Conservation (phyloP, 2,888 invertebrate species). For the Parthenolecanium corni region DNA sequence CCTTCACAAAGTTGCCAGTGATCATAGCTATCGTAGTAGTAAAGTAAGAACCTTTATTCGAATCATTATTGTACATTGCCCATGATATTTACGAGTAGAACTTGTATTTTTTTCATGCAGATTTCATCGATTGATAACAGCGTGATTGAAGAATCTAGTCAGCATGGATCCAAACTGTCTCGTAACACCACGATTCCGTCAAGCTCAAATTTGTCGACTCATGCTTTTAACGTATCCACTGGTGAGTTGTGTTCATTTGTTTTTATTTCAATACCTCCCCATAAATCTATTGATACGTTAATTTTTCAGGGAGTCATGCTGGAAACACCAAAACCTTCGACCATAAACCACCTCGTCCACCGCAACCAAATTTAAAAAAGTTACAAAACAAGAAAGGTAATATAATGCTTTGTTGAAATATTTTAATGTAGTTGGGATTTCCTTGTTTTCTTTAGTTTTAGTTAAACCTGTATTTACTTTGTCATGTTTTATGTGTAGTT, state of each 20-base stretch:
- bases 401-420: background rate
- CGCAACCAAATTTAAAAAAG: conserved; percentile 31
- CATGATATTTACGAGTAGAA: no score
- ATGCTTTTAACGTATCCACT: conserved; percentile 9
- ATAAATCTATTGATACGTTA: background rate
- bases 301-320: conserved; percentile 23
- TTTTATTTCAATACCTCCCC: background rate
- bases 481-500: background rate
- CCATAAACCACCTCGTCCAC: conserved; percentile 31
- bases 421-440: background rate
- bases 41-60: conserved; percentile 4
- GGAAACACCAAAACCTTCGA: conserved; percentile 28
- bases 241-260: background rate
- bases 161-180: conserved; percentile 20
- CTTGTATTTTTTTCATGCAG: background rate
- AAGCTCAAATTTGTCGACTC: conserved; percentile 16
- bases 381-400: conserved; percentile 30
- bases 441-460: background rate
- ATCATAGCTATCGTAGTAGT: conserved; percentile 27
- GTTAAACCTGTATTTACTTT: background rate
- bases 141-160: conserved; percentile 12
- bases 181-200: conserved; percentile 10
- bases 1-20: conserved; percentile 23
- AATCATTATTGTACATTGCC: no score
- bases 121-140: conserved; percentile 21